Evolutionary conservation across 2,797 vertebrate species (phyloP), one percentile per base, ranked within the genome.

Genomic region (Lepilemur septentrionalis): DNA sequence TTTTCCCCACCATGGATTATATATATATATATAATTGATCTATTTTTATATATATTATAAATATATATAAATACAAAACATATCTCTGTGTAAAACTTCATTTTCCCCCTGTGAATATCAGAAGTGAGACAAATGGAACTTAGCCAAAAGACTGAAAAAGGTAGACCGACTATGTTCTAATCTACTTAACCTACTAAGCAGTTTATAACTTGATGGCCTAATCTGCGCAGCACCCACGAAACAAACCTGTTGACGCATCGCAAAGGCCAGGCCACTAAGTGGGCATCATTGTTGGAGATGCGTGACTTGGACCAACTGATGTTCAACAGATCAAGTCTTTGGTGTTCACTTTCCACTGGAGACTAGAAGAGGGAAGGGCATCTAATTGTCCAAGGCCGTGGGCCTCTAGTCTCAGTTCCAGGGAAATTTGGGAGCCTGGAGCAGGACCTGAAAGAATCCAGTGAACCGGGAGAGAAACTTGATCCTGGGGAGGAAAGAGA

Each of bases 81-180:
- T 18, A 22, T 52, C 55, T 90, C 35, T 48, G 28, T 52, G 48
- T 67, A 50, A 32, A 89, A 80, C 23, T 52, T 73, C 55, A 6
- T 59, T 90, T 89, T 85, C 83, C 92, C 30, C 35, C 41, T 79
- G 84, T 78, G 67, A 14, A 18, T n/a, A 61, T 89, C 76, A 63
- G 41, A 96, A 79, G 14, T 2, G 3, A 78, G 75, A 90, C 79
- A 87, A 65, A 17, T 73, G 75, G 61, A 87, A 52, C 22, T 80
- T 78, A 59, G 93, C 79, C 75, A 90, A 69, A 48, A 72, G 30
- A 57, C 22, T 17, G 65, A 35, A 48, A 5, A 89, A n/a, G 38
- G 30, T 73, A 13, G 48, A 32, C 35, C 12, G 59, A 25, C 35
- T 30, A 15, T 28, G 67, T 75, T 35, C 85, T 73, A 18, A 55